Percentiles rank a stretch among this genome's conserved stretches.
Evolutionary conservation across 2,888 invertebrate genomes (phyloP).

Genomic region (Galerucella pusilla): DNA sequence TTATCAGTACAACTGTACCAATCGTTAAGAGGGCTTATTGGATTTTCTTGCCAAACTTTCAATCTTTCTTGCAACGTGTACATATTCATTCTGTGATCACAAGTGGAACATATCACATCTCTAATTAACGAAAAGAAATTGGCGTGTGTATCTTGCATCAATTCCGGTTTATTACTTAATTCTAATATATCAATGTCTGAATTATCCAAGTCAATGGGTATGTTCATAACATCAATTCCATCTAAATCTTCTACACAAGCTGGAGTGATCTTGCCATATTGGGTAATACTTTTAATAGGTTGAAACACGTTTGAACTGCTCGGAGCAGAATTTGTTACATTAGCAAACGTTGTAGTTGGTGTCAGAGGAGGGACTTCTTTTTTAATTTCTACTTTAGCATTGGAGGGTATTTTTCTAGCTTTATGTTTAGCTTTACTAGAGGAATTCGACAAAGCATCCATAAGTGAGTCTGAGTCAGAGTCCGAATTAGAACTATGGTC

Average conservation of each 20-base stretch:
- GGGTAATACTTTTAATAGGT: slow-evolving; percentile 50
- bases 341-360: slow-evolving; percentile 26
- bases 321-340: slow-evolving; percentile 10
- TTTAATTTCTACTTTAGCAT: slow-evolving; percentile 42
- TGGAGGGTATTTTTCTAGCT: slow-evolving; percentile 30
- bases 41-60: slow-evolving; percentile 80
- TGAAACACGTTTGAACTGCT: slow-evolving; percentile 41
- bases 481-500: slow-evolving; percentile 59
- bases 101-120: slow-evolving; percentile 87
- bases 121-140: slow-evolving; percentile 90
- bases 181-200: slow-evolving; percentile 67
- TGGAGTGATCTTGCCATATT: slow-evolving; percentile 60
- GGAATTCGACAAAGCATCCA: slow-evolving; percentile 48
- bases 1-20: slow-evolving; percentile 79
- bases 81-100: slow-evolving; percentile 85
- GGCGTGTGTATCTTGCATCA: slow-evolving; percentile 85
- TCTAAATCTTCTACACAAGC: slow-evolving; percentile 69
- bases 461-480: slow-evolving; percentile 58
- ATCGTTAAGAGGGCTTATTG: slow-evolving; percentile 83
- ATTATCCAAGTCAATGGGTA: slow-evolving; percentile 80
- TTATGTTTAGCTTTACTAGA: slow-evolving; percentile 43
- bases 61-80: slow-evolving; percentile 80
- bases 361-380: slow-evolving; percentile 36
- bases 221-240: slow-evolving; percentile 80
- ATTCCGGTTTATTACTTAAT: slow-evolving; percentile 67